A percentile compares a stretch with the other conserved stretches of the same genome.
phyloP scores from a whole-genome alignment of 2,888 invertebrate genomes.

The Epirrita christyi region DNA sequence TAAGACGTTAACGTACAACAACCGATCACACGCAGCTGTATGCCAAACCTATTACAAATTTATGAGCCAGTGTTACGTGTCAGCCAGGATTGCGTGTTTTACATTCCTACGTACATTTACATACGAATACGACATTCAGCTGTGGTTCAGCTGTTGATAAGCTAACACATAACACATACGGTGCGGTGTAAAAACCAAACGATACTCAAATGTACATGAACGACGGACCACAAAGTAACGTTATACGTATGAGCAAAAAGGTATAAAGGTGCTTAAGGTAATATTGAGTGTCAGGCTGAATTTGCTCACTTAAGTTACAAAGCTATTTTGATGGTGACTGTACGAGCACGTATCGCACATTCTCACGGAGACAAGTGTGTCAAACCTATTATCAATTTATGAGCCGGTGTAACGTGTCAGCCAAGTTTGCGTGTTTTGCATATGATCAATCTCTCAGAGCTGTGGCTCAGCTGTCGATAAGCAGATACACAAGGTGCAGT shows the following conservation, averaged over 20 bases:
- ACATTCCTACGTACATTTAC: not conserved
- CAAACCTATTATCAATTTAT: not conserved
- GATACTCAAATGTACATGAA: too few relatives aligned
- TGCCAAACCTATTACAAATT: constrained; percentile 18
- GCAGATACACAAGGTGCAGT: not conserved
- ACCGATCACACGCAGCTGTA: not conserved
- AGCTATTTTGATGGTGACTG: too few relatives aligned
- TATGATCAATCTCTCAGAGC: not conserved
- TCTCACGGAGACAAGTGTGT: too few relatives aligned
- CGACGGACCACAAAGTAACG: too few relatives aligned
- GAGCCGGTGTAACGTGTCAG: not conserved
- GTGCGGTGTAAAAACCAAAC: not conserved
- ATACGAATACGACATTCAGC: constrained; percentile 2
- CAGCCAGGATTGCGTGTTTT: constrained; percentile 11
- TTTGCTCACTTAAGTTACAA: too few relatives aligned
- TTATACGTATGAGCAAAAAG: too few relatives aligned
- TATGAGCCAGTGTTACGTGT: constrained; percentile 22
- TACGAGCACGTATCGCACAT: too few relatives aligned
- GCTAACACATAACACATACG: constrained; percentile 9
- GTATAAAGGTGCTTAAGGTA: too few relatives aligned
- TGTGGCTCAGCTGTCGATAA: constrained; percentile 1
- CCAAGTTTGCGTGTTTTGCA: not conserved
- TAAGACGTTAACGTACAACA: too few relatives aligned
- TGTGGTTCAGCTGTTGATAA: constrained; percentile 5
- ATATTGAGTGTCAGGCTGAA: too few relatives aligned